These are phyloP conservation scores for Thereva nobilitata DNA, from an alignment of 2,888 invertebrate genomes.

Conservation along the genomic window DNA sequence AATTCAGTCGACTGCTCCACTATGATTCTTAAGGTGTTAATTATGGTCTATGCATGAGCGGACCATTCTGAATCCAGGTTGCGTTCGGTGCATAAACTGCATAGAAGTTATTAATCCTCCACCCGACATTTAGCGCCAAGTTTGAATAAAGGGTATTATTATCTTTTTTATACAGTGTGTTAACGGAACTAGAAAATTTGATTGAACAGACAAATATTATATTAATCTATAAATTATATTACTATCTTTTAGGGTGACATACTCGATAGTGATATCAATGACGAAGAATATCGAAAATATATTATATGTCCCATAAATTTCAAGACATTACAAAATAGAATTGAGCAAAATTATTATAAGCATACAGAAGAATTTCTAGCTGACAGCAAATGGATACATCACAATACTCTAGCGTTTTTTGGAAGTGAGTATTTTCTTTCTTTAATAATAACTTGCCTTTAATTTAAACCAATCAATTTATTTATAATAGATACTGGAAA, in stretches of 20 bases:
- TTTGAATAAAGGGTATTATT: too few species aligned
- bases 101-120: too few species aligned
- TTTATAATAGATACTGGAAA: constrained; percentile 71
- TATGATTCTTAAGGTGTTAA: too few species aligned
- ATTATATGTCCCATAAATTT: constrained; percentile 89
- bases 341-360: constrained; percentile 75
- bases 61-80: too few species aligned
- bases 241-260: constrained; percentile 68
- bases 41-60: too few species aligned
- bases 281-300: constrained; percentile 72
- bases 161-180: not conserved
- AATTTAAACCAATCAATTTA: not conserved
- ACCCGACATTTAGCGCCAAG: too few species aligned
- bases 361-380: constrained; percentile 87
- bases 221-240: not conserved
- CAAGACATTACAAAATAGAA: constrained; percentile 73
- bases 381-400: constrained; percentile 91
- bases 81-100: too few species aligned
- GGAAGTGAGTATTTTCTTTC: constrained; percentile 68
- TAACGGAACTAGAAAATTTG: not conserved
- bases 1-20: too few species aligned
- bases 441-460: not conserved
- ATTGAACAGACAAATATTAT: not conserved
- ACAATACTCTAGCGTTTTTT: constrained; percentile 90
- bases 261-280: constrained; percentile 76